Base-by-base conservation (phyloP, 2,888 invertebrate genomes). In the Nemurella pictetii region DNA sequence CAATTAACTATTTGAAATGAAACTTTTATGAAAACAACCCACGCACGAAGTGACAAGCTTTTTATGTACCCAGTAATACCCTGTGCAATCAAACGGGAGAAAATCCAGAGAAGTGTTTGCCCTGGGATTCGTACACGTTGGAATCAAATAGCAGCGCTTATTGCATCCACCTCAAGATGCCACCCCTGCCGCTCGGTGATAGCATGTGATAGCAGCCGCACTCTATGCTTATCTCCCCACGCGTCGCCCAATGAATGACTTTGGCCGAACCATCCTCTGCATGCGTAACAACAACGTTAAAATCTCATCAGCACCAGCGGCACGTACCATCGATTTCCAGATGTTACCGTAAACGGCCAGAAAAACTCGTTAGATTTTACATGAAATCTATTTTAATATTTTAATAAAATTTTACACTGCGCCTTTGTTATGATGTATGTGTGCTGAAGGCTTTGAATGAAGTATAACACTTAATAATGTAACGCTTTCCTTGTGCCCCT, bases 231-330 rank as follows among this genome's bases (percentile, higher is more conserved):
- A 7, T 55, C 55, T 55, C 55, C 1, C 55, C 1, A 20, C 55
- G 55, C 1, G 55, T 3, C 55, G 20, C 15, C 55, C 55, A 55
- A 55, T 55, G 3, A 3, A 55, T 20, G 55, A 55, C 55, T 55
- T 1, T 20, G 55, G 55, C 55, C 55, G 20, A 55, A 75, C 28
- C 75, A 27, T 27, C 75, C 15, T 15, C 75, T 81, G 26, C 25
- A 81, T 81, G 30, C 80, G 26, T 35, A 35, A 32, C 80, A 81
- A 35, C 32, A 81, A n/a, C 26, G 80, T 81, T 36, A 35, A 35
- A 81, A 81, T 7, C 80, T 81, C 80, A 35, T 81, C 32, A 81
- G 35, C 32, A 36, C 26, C 12, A 26, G 9, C 30, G 26, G 35
- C 32, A 35, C 80, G 35, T 35, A 15, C 36, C 32, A 36, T 36